Conservation (phyloP, 2,888 invertebrate species). For the Drosophila kokeensis region DNA sequence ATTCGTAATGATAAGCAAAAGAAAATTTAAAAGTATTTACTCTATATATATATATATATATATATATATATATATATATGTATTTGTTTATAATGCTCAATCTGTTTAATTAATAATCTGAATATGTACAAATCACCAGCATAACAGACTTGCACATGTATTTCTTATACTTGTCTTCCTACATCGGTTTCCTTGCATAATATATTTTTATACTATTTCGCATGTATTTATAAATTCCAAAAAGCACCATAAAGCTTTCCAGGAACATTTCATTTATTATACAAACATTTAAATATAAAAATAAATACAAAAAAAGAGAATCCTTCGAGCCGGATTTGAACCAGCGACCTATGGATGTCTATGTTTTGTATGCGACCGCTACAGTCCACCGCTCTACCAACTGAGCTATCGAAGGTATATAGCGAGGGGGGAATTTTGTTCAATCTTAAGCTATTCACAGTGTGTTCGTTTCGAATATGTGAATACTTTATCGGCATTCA, state of each 20-base stretch:
- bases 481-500: background rate
- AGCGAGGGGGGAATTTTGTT: constrained; percentile 29
- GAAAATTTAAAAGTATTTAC: background rate
- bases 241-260: background rate
- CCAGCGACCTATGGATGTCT: constrained; percentile 81
- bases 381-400: constrained; percentile 81
- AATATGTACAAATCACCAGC: background rate
- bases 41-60: background rate
- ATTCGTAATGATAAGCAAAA: background rate
- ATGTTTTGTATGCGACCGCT: constrained; percentile 31
- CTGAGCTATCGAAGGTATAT: constrained; percentile 78
- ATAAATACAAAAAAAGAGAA: constrained; percentile 13
- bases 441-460: constrained; percentile 10
- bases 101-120: background rate
- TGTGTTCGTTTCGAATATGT: background rate
- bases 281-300: background rate
- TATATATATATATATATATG: too few relatives aligned
- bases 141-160: background rate
- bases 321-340: constrained; percentile 82
- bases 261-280: background rate
- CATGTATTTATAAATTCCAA: background rate
- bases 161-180: background rate
- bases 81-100: too few relatives aligned
- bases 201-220: background rate
- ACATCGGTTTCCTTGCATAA: background rate